A percentile compares a stretch with the other conserved stretches of the same genome.
phyloP scores from a whole-genome alignment of 2,797 vertebrate species.

The Salmo trutta region DNA sequence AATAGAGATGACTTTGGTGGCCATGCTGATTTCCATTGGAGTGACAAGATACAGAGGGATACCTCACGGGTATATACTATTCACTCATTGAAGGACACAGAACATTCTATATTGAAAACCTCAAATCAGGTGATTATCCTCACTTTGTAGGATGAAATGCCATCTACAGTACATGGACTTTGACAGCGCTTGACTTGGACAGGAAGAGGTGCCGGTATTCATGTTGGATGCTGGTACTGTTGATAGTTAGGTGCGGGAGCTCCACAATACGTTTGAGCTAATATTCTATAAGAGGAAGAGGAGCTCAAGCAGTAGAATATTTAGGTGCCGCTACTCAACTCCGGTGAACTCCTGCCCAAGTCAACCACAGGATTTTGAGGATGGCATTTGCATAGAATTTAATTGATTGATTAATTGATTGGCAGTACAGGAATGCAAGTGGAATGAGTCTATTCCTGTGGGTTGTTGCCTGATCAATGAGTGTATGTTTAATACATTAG shows the following conservation, averaged over 20 bases:
- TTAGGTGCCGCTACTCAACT: too few species aligned
- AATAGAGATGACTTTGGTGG: conserved; percentile 45
- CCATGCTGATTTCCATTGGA: conserved; percentile 12
- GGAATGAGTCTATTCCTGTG: conserved; percentile 3
- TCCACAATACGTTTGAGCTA: too few species aligned
- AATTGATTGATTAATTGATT: conserved; percentile 2
- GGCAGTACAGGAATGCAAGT: background rate
- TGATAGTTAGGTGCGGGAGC: too few species aligned
- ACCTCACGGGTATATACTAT: background rate
- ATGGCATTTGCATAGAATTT: background rate
- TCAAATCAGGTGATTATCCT: background rate
- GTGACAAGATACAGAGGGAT: background rate
- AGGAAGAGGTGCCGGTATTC: too few species aligned
- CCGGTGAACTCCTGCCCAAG: too few species aligned
- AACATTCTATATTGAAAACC: background rate
- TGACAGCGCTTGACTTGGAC: too few species aligned
- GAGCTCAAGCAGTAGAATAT: too few species aligned
- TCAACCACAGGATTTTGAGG: too few species aligned
- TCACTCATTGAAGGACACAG: background rate
- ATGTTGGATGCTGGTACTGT: too few species aligned
- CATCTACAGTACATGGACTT: background rate
- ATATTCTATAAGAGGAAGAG: too few species aligned
- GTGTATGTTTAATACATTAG: conserved; percentile 49
- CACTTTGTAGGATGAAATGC: background rate
- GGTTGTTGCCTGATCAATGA: conserved; percentile 51